Conservation (phyloP, 2,888 invertebrate species). For the Chelonus formosanus region DNA sequence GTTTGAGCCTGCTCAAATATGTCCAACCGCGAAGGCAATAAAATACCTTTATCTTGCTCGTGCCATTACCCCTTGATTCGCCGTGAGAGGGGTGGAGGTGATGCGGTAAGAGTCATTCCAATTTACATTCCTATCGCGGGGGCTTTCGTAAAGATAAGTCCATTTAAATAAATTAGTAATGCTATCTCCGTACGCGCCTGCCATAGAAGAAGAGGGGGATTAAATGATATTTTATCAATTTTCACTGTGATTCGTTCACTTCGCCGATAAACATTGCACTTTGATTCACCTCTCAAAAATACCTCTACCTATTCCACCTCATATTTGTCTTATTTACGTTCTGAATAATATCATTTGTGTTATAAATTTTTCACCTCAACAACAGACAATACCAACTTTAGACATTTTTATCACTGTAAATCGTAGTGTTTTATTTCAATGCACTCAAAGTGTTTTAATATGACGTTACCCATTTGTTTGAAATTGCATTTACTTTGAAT, state of each 20-base stretch:
- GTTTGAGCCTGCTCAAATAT: conserved; percentile 41
- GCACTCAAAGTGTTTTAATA: too few relatives aligned
- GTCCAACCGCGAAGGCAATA: conserved; percentile 57
- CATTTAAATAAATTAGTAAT: conserved; percentile 66
- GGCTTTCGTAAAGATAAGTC: conserved; percentile 63
- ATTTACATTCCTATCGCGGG: conserved; percentile 64
- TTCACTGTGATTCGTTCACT: conserved; percentile 61
- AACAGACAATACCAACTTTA: too few relatives aligned
- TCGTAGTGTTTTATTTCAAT: too few relatives aligned
- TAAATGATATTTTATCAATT: conserved; percentile 65
- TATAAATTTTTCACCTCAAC: too few relatives aligned
- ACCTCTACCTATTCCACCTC: conserved; percentile 6
- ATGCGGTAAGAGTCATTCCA: conserved; percentile 47
- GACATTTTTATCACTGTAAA: too few relatives aligned
- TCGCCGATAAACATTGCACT: conserved; percentile 42
- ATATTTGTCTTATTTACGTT: conserved; percentile 3
- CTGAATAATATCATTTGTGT: not conserved
- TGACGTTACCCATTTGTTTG: too few relatives aligned
- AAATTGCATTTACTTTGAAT: too few relatives aligned
- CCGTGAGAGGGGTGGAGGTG: conserved; percentile 39
- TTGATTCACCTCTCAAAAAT: not conserved
- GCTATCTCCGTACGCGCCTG: conserved; percentile 54
- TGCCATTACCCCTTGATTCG: conserved; percentile 63
- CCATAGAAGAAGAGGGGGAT: conserved; percentile 47
- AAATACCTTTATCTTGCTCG: conserved; percentile 64